phyloP scores from a whole-genome alignment of 2,113 vertebrate genomes.

The Xerus inauris region DNA sequence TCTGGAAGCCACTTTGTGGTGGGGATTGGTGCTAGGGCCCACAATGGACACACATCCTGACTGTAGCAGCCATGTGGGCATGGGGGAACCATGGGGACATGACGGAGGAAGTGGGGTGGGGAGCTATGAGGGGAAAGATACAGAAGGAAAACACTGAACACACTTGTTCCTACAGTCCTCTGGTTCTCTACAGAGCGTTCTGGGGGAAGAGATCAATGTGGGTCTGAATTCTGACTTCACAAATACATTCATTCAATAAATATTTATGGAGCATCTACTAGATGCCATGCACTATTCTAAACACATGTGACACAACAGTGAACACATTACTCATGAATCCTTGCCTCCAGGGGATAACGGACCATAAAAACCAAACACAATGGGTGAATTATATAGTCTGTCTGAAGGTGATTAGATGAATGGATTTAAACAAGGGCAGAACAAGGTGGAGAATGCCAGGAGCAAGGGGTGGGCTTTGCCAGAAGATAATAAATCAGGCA shows the following conservation, averaged over 20 bases:
- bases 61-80: not conserved
- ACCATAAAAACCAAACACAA: not conserved
- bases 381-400: not conserved
- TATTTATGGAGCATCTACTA: not conserved
- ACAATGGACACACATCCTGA: no score
- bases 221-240: not conserved
- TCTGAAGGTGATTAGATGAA: not conserved
- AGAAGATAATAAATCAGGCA: not conserved
- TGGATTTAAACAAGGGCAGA: not conserved
- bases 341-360: not conserved
- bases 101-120: no score
- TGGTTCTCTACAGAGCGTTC: not conserved
- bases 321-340: not conserved
- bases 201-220: not conserved
- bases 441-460: not conserved
- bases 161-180: not conserved
- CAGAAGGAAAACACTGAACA: not conserved
- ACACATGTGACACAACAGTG: not conserved
- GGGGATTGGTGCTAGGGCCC: no score
- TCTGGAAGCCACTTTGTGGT: not conserved
- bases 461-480: not conserved
- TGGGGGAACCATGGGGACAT: not conserved
- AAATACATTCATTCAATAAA: not conserved
- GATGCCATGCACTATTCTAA: not conserved
- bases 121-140: not conserved